Base-by-base conservation (phyloP, 2,888 invertebrate genomes). In the Coelopa pilipes region DNA sequence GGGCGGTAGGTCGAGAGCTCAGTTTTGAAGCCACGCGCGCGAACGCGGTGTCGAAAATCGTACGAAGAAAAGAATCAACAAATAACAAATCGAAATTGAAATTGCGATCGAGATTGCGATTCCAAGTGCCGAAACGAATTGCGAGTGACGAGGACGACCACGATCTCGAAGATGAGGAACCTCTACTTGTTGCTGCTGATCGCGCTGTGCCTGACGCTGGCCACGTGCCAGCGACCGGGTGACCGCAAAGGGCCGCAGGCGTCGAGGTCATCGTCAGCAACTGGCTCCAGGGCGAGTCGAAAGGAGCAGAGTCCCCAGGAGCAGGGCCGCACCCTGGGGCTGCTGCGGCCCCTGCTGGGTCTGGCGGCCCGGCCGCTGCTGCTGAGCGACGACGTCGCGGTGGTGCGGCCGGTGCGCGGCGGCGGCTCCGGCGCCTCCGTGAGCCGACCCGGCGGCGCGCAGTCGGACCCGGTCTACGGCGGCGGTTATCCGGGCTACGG, bases 321-420 rank as follows among this genome's bases (percentile, higher is more conserved):
- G 2, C 72, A 78, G 66, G 78, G 77, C 12, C 69, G 78, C 3
- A 78, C 78, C 0, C 72, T 78, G 47, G 78, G 76, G 10, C 17
- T 77, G 0, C 15, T 78, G 46, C n/a, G 62, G 0, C 78, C 78
- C 0, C 10, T 78, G 13, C 19, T 77, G 13, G 62, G 72, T 1
- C 17, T 77, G 5, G 74, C 75, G 13, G n/a, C 24, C 2, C 50
- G 73, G 13, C 66, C 66, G 7, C 34, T 62, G 17, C 19, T 17
- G 15, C 13, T 53, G 15, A 53, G 53, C 13, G 53, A 13, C 24
- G 60, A 62, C 15, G 45, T 59, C 15, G 2, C 59, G 13, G 34
- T n/a, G n/a, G 62, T 62, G 49, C 12, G 17, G 3, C 50, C 66
- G 9, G 49, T 66, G 24, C 17, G 66, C 65, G 74, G 65, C 47